Conservation (phyloP, 2,888 invertebrate genomes). For the Gerris lacustris region DNA sequence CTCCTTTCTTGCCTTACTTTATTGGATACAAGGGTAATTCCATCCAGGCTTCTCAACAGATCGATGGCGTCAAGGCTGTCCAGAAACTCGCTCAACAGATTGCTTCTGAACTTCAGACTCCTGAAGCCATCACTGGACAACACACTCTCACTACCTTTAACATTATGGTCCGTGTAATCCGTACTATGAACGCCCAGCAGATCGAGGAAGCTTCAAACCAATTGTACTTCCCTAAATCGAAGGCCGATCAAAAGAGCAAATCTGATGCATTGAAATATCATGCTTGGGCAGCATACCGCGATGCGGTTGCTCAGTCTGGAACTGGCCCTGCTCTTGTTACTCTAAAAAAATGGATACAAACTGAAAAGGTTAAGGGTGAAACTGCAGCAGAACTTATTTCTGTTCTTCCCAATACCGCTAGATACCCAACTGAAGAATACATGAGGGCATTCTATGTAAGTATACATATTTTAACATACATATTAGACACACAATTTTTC, state of each 20-base stretch:
- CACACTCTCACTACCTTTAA: conserved; percentile 51
- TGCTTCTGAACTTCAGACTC: conserved; percentile 46
- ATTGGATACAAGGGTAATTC: conserved; percentile 41
- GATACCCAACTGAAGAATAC: conserved; percentile 51
- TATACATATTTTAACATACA: conserved; percentile 21
- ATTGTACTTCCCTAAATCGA: conserved; percentile 38
- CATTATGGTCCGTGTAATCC: conserved; percentile 45
- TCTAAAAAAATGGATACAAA: conserved; percentile 48
- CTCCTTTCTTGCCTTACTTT: conserved; percentile 40
- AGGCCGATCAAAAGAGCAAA: conserved; percentile 37
- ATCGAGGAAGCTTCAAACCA: conserved; percentile 44
- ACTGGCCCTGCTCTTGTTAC: conserved; percentile 50
- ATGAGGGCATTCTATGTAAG: conserved; percentile 48
- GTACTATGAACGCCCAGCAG: conserved; percentile 50
- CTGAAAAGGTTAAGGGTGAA: conserved; percentile 41
- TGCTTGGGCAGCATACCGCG: conserved; percentile 48
- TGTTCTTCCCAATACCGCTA: conserved; percentile 43
- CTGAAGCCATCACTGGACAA: conserved; percentile 45
- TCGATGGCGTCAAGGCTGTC: conserved; percentile 33
- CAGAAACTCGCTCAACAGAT: conserved; percentile 44
- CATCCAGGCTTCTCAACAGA: conserved; percentile 34
- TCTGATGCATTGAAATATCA: conserved; percentile 35
- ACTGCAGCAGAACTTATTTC: conserved; percentile 50
- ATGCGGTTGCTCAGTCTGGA: conserved; percentile 48
- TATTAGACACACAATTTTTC: background rate